Percentiles rank a stretch among this genome's conserved stretches.
Conservation (phyloP, 2,888 invertebrate species). For the Zhengitettix transpicula region DNA sequence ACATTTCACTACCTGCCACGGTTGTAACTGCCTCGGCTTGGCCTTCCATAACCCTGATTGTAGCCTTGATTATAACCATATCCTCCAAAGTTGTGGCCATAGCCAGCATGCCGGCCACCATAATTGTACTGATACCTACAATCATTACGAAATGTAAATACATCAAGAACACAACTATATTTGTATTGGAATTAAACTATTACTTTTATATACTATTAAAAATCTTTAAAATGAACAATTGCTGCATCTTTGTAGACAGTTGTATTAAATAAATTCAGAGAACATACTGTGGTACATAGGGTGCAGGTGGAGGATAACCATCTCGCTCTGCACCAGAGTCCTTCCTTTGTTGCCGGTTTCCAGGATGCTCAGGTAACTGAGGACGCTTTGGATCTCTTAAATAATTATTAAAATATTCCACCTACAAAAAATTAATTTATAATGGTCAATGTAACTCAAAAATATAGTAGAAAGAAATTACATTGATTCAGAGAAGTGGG, state of each 20-base stretch:
- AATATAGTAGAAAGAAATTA: too few relatives aligned
- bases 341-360: slow-evolving; percentile 24
- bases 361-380: slow-evolving; percentile 73
- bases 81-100: slow-evolving; percentile 18
- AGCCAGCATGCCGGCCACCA: slow-evolving; percentile 22
- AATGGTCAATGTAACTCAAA: too few relatives aligned
- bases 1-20: slow-evolving; percentile 25
- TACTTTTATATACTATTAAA: background rate
- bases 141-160: slow-evolving; percentile 8
- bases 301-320: slow-evolving; percentile 10
- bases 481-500: too few relatives aligned
- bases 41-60: slow-evolving; percentile 24
- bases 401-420: slow-evolving; percentile 96
- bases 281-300: slow-evolving; percentile 12
- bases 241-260: too few relatives aligned
- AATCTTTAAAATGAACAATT: too few relatives aligned
- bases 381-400: slow-evolving; percentile 84
- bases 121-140: slow-evolving; percentile 21
- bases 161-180: background rate
- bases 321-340: slow-evolving; percentile 15
- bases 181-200: background rate
- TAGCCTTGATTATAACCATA: slow-evolving; percentile 29
- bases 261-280: background rate
- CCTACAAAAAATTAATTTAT: slow-evolving; percentile 23
- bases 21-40: slow-evolving; percentile 31